A percentile compares a stretch with the other conserved stretches of the same genome.
Evolutionary conservation across 92 coral and sea anemone species (phyloP).

Genomic region (Muricea muricata): DNA sequence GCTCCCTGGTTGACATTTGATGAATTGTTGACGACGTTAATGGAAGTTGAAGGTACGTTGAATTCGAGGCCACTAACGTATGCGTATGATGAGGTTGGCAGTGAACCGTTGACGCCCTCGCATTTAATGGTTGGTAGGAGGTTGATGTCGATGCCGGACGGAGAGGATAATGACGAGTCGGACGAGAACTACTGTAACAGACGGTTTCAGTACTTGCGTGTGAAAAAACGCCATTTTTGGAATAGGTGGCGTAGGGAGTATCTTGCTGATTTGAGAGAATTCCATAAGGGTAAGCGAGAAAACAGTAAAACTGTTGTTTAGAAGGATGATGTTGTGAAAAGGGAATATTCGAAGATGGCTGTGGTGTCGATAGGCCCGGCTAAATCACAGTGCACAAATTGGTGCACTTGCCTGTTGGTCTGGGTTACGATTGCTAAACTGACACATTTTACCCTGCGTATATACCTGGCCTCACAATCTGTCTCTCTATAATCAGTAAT

Average conservation of each 20-base stretch:
- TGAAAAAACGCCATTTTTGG: not conserved
- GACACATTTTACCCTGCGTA: no score
- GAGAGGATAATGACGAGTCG: not conserved
- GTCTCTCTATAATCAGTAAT: no score
- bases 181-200: not conserved
- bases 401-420: no score
- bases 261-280: constrained; percentile 9
- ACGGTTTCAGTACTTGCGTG: not conserved
- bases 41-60: no score
- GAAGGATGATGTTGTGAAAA: not conserved
- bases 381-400: no score
- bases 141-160: constrained; percentile 4
- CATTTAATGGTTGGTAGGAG: constrained; percentile 5
- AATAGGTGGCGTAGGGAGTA: constrained; percentile 17
- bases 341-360: not conserved
- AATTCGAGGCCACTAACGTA: no score
- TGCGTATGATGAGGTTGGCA: constrained; percentile 13
- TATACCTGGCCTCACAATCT: no score
- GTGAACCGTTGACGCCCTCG: constrained; percentile 4
- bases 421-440: no score
- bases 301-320: not conserved
- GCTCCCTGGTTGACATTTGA: not conserved
- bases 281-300: not conserved
- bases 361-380: no score
- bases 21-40: not conserved